These are phyloP conservation scores for Drosophila paranaensis DNA, from an alignment of 2,888 invertebrate genomes.

Conservation along the genomic window DNA sequence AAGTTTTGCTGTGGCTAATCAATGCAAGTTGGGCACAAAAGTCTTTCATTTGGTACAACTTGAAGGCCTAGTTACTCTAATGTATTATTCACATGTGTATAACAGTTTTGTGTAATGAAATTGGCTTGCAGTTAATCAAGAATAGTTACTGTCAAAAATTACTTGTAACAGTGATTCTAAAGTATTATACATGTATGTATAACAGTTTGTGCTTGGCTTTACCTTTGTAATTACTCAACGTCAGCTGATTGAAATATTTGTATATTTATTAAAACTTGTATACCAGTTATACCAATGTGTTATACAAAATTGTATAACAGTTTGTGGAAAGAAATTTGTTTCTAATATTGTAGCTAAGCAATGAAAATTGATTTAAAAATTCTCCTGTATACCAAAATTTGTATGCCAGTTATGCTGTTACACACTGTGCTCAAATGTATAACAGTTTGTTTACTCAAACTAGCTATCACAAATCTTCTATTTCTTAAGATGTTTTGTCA, in stretches of 20 bases:
- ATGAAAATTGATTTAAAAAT: not conserved
- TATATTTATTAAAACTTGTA: not conserved
- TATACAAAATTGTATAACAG: not conserved
- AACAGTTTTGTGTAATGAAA: not conserved
- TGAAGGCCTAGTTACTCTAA: not conserved
- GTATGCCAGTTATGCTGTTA: not conserved
- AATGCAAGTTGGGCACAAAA: slow-evolving; percentile 17
- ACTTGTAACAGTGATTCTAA: not conserved
- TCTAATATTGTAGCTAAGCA: no score
- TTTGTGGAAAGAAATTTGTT: not conserved
- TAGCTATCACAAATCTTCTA: not conserved
- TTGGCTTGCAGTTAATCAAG: not conserved
- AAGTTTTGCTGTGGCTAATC: slow-evolving; percentile 18
- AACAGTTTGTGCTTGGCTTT: not conserved
- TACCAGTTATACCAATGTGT: not conserved
- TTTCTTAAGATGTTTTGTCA: not conserved
- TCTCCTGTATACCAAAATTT: not conserved
- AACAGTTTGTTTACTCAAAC: not conserved
- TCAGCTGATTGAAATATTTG: not conserved
- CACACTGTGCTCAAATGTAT: not conserved
- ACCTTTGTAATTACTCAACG: not conserved
- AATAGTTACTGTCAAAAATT: not conserved
- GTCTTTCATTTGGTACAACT: not conserved
- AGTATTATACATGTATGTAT: not conserved
- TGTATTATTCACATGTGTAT: not conserved